Evolutionary conservation across 2,113 vertebrate genomes (phyloP), one percentile per base, ranked within the genome.

Genomic region (Sturnira hondurensis): DNA sequence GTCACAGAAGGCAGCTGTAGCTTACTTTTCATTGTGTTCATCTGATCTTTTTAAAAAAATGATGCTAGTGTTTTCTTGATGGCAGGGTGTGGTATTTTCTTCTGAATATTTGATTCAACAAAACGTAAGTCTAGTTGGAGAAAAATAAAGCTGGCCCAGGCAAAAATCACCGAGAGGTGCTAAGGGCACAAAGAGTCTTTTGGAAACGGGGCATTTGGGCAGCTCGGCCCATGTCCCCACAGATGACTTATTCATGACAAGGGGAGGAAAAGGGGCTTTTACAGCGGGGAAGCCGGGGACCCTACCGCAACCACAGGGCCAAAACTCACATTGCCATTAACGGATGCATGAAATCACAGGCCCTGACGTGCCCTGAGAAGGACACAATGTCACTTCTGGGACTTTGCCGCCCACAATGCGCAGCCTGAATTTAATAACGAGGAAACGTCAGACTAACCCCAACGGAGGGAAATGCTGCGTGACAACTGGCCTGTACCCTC

Each of bases 141-240:
- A 70, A 45, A 77, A 24, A 3, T 52, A 13, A 50, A 10, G 41
- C 31, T 36, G 67, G 67, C 19, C 65, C 33, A 22, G 54, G 54
- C 36, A 41, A 5, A 31, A 47, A n/a, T 61, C 45, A 2, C 10
- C 22, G 71, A 19, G 19, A 43, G 43, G 22, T 9, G n/a, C 67
- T 56, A 33, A 19, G 8, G 24, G 12, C 68, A 17, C 0, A 7
- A 22, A 3, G 43, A 12, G 13, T 24, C 33, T 38, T 1, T 2
- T 33, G 58, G 65, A 17, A 31, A 16, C 10, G 3, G 43, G 41
- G 2, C 47, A 2, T 19, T 5, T 10, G 68, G n/a, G 1, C 7
- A 1, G 31, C 24, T 81, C 4, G 2, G 31, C 0, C 3, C 14
- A 14, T 11, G 6, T 67, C 19, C 12, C n/a, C 13, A 20, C 36